Evolutionary conservation across 2,797 vertebrate genomes (phyloP).

Genomic region (Cephalopachus bancanus): DNA sequence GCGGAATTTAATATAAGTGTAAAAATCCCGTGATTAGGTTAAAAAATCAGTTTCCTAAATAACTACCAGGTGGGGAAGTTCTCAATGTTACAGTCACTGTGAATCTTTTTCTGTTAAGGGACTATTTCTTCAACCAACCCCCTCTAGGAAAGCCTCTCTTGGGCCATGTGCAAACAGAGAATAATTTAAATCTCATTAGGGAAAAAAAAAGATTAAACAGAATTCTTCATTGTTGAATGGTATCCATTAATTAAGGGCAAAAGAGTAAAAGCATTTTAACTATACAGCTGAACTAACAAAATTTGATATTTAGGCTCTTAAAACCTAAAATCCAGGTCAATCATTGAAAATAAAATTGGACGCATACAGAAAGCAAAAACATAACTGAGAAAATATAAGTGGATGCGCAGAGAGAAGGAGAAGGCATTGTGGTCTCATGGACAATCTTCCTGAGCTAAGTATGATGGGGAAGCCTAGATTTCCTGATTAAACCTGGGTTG

Average conservation of each 20-base stretch:
- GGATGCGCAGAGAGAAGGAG: constrained; percentile 36
- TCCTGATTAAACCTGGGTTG: constrained; percentile 46
- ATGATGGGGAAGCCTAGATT: background rate
- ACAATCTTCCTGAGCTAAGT: background rate
- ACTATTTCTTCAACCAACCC: background rate
- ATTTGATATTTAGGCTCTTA: constrained; percentile 78
- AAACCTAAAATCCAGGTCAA: constrained; percentile 77
- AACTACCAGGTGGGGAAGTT: constrained; percentile 75
- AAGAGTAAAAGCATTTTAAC: constrained; percentile 73
- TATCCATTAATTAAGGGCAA: constrained; percentile 77
- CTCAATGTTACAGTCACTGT: constrained; percentile 46
- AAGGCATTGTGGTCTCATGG: background rate
- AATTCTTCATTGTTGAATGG: constrained; percentile 78
- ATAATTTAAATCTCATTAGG: constrained; percentile 82
- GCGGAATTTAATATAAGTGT: constrained; percentile 79
- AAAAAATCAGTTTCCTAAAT: constrained; percentile 79
- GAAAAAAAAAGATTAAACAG: constrained; percentile 78
- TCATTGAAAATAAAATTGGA: constrained; percentile 77
- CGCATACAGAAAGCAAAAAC: constrained; percentile 74
- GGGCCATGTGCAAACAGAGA: constrained; percentile 76
- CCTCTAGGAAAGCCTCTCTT: constrained; percentile 44
- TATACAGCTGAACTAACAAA: constrained; percentile 83
- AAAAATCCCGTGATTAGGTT: constrained; percentile 73
- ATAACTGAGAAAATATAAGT: constrained; percentile 58
- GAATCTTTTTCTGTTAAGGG: constrained; percentile 66